Evolutionary conservation across 2,888 invertebrate species (phyloP).

Genomic region (Heliconius charithonia): DNA sequence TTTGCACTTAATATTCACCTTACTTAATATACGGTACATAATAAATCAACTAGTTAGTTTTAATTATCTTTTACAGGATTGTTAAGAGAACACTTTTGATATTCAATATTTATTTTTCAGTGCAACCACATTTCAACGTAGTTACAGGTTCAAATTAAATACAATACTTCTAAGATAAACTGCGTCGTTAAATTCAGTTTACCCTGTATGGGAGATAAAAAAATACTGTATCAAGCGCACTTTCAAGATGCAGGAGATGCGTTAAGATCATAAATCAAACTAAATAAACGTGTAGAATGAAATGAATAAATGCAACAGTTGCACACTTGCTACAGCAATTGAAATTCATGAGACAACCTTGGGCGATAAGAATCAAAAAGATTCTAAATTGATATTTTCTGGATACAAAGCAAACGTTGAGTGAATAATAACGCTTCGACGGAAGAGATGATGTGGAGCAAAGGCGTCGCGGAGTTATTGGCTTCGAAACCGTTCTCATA

Average conservation of each 20-base stretch:
- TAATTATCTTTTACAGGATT: background rate
- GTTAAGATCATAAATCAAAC: constrained; percentile 16
- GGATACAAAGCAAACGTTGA: constrained; percentile 74
- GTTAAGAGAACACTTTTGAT: background rate
- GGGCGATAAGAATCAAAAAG: constrained; percentile 47
- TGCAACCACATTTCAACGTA: too few species aligned
- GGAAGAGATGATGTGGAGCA: constrained; percentile 69
- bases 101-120: background rate
- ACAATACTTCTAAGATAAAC: background rate
- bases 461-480: constrained; percentile 71
- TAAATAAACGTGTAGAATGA: constrained; percentile 10
- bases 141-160: background rate
- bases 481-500: constrained; percentile 57
- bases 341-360: constrained; percentile 36
- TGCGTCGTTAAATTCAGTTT: background rate
- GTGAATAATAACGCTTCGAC: constrained; percentile 72
- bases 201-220: background rate
- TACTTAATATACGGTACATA: constrained; percentile 19
- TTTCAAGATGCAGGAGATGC: constrained; percentile 18
- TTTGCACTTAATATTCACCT: constrained; percentile 36
- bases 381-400: constrained; percentile 77
- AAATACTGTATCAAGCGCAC: background rate
- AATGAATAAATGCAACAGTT: constrained; percentile 27
- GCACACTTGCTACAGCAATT: constrained; percentile 32
- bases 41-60: background rate